phyloP scores from a whole-genome alignment of 2,888 invertebrate species.

The Pherbina coryleti region DNA sequence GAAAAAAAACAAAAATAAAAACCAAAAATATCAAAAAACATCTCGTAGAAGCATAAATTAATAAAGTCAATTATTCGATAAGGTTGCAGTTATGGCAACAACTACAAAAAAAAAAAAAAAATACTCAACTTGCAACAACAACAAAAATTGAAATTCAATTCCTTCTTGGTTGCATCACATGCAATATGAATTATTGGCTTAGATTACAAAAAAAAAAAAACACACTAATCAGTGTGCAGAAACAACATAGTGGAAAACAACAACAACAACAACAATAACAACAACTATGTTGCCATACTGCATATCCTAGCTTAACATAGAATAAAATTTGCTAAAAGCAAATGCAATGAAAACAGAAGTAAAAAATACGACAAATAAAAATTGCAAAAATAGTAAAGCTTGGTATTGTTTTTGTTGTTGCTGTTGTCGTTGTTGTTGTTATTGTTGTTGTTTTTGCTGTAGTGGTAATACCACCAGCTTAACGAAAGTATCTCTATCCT shows the following conservation, averaged over 20 bases:
- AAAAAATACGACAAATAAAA: neutral
- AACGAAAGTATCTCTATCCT: too few species aligned
- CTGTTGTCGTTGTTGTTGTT: neutral
- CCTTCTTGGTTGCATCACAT: conserved; percentile 3
- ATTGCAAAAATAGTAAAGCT: neutral
- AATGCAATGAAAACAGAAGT: neutral
- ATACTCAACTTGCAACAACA: neutral
- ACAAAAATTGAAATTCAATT: neutral
- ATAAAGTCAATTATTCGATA: too few species aligned
- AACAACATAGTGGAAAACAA: neutral
- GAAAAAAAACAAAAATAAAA: neutral
- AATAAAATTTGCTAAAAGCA: neutral
- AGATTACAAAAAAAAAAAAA: neutral
- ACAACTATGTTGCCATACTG: neutral
- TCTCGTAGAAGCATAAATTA: neutral
- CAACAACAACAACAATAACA: neutral
- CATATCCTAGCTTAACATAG: neutral
- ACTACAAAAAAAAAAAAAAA: neutral
- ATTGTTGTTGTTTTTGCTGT: neutral
- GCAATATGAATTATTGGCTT: neutral
- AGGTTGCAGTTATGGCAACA: neutral
- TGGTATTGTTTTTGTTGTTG: neutral
- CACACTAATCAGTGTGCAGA: neutral
- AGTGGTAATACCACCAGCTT: too few species aligned
- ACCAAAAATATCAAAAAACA: neutral